Conservation (phyloP, 2,888 invertebrate species). For the Diadromus collaris region DNA sequence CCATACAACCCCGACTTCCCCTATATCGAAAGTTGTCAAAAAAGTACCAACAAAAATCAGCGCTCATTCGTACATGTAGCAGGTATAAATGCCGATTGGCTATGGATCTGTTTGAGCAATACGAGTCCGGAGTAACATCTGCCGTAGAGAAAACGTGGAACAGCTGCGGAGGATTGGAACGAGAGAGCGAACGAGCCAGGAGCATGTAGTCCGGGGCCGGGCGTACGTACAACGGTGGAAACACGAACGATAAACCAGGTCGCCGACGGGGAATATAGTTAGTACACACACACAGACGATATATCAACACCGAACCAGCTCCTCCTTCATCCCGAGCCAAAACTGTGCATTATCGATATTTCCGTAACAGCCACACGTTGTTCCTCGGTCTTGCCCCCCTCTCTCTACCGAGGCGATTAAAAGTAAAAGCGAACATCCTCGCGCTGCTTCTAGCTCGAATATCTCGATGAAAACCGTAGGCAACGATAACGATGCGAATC, state of each 20-base stretch:
- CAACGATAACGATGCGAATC: conserved; percentile 45
- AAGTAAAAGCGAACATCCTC: conserved; percentile 22
- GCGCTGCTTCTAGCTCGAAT: neutral
- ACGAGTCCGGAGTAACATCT: conserved; percentile 72
- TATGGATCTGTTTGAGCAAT: conserved; percentile 62
- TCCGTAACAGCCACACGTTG: neutral
- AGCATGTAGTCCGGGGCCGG: conserved; percentile 60
- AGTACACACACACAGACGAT: conserved; percentile 21
- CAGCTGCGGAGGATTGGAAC: conserved; percentile 72
- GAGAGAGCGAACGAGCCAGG: conserved; percentile 55
- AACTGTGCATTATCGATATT: conserved; percentile 37
- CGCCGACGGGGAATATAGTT: conserved; percentile 45
- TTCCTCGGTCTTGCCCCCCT: neutral
- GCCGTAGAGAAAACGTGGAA: conserved; percentile 72
- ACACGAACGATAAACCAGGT: conserved; percentile 64
- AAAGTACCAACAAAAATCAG: conserved; percentile 42
- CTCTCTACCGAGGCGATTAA: conserved; percentile 31
- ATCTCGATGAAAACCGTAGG: conserved; percentile 17
- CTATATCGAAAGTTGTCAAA: conserved; percentile 27
- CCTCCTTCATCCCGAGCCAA: conserved; percentile 27
- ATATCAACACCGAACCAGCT: conserved; percentile 23
- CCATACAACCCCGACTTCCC: no score
- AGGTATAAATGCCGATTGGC: conserved; percentile 62
- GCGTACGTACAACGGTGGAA: conserved; percentile 57
- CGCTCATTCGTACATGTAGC: conserved; percentile 51